These are phyloP conservation scores for Antechinus stuartii DNA, from an alignment of 2,113 vertebrate species.

Conservation along the genomic window DNA sequence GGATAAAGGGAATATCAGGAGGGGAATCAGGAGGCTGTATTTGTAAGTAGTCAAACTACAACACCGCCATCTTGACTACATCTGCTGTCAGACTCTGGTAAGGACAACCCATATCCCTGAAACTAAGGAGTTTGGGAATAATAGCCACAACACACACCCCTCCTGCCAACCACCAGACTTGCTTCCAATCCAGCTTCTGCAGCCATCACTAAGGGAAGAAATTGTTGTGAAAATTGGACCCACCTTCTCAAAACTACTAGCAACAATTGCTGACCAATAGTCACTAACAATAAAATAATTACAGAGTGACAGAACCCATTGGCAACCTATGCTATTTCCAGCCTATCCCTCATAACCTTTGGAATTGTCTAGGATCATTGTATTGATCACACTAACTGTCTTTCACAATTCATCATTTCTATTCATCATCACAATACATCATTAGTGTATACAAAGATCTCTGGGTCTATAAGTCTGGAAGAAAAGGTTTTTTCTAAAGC, in stretches of 20 bases:
- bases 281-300: not conserved
- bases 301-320: not conserved
- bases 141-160: not conserved
- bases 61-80: not conserved
- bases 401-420: too few species aligned
- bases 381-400: too few species aligned
- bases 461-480: too few species aligned
- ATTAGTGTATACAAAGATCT: too few species aligned
- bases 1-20: not conserved
- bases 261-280: not conserved
- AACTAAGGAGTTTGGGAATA: not conserved
- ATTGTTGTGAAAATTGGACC: not conserved
- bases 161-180: not conserved
- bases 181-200: not conserved
- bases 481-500: too few species aligned
- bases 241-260: not conserved
- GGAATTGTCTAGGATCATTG: too few species aligned
- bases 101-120: not conserved
- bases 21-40: not conserved
- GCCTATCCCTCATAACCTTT: too few species aligned
- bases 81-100: not conserved
- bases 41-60: not conserved
- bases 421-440: too few species aligned
- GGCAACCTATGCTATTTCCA: not conserved
- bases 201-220: not conserved